Base-by-base conservation (phyloP, 2,888 invertebrate species). In the Sepiola atlantica region DNA sequence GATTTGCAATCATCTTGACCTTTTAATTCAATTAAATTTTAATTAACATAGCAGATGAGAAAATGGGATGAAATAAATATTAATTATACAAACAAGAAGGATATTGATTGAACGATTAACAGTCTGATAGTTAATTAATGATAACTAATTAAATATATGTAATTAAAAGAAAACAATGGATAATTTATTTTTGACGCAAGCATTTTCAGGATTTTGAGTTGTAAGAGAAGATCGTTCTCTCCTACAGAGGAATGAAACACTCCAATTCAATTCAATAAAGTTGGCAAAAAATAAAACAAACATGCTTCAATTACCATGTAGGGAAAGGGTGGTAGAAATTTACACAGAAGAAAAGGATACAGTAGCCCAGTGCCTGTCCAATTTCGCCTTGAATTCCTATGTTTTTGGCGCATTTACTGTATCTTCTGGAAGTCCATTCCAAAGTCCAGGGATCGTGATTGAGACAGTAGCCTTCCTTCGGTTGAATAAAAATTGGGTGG, bases 21-120 rank as follows among this genome's bases (percentile, higher is more conserved):
- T 77, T 77, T n/a, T n/a, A 77, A 77, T 77, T 77, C 77, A 77
- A 77, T 77, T n/a, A 77, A 77, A 14, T 77, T 77, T 77, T 77
- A 77, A 77, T 77, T 77, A 77, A 77, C 77, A 77, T 20, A 77
- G 14, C 77, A 77, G 32, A 77, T 77, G 77, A 77, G n/a, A 77
- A 77, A 77, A 12, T n/a, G n/a, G n/a, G n/a, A 77, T n/a, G 32
- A 77, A 77, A n/a, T 14, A n/a, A 77, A 77, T 45, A 45, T 77
- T 77, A 32, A n/a, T 3, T 3, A 32, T 1, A 77, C n/a, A 77
- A 77, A 77, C 16, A 20, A 14, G 2, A 77, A 77, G 77, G 32
- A 32, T 77, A 32, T n/a, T n/a, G 77, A 77, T 77, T 77, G 32
- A 77, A 77, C n/a, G 32, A 77, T 77, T 77, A 77, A 77, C 77